Base-by-base conservation (phyloP, 2,888 invertebrate species). In the Chelonus formosanus region DNA sequence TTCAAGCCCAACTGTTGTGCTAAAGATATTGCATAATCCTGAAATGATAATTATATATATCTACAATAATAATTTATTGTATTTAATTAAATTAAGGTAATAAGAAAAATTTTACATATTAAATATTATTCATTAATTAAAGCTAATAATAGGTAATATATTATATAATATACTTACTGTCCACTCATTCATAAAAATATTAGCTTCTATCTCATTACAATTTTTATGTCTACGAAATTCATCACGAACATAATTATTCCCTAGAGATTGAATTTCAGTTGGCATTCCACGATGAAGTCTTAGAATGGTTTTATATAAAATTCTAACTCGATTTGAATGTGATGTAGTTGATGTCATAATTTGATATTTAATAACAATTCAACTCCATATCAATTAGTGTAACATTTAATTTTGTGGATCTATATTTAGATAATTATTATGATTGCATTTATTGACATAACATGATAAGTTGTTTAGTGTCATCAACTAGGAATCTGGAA, bases 121-220 rank as follows among this genome's bases (percentile, higher is more conserved):
- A 20, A 20, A 2, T 20, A 1, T 1, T 2, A 20, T 20, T 20
- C 2, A 20, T 20, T 20, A 20, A 20, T 20, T 2, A 20, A 20
- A 20, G 20, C 20, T 20, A 20, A 20, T 20, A 20, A 20, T 20
- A 20, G 20, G 20, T 20, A 20, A 20, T 20, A 20, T 20, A 20
- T 20, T 20, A 73, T 64, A 61, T 36, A 69, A 68, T 67, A 45
- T 71, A 81, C 88, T 85, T 84, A 94, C 96, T 57, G 93, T 91
- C 97, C 97, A 97, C 85, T 96, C 96, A 35, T 88, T 89, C 83
- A 97, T 88, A 80, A 97, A 97, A 61, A 91, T 87, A 8, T 87
- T 85, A 0, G 93, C 89, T 82, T 95, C 93, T 52, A 86, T 85
- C 0, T 88, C 86, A 61, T 88, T 88, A 74, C 92, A 93, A 6